phyloP scores from a whole-genome alignment of 2,113 vertebrate species.

The Nettapus auritus region DNA sequence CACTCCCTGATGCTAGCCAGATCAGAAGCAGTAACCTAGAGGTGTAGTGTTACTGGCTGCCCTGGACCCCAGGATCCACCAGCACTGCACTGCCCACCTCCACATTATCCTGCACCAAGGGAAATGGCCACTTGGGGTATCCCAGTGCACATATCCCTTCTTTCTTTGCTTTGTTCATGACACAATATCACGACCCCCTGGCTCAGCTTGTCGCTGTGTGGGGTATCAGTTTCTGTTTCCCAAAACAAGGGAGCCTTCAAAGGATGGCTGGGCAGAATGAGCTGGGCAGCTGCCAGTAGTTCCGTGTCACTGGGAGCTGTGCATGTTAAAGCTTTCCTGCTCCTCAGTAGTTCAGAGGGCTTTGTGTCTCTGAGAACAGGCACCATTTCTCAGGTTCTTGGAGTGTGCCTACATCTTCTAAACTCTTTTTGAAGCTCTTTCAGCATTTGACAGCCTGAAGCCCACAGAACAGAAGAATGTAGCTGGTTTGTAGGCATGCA shows the following conservation, averaged over 20 bases:
- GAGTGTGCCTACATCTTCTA: neutral
- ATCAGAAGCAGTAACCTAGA: neutral
- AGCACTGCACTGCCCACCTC: neutral
- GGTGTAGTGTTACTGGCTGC: neutral
- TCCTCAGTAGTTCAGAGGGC: constrained; percentile 35
- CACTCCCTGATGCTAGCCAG: neutral
- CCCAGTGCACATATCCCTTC: neutral
- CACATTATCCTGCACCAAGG: accelerated
- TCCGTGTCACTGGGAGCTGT: neutral
- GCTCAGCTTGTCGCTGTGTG: neutral
- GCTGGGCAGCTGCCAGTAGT: constrained; percentile 32
- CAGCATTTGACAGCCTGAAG: neutral
- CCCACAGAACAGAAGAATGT: neutral
- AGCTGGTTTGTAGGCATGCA: neutral
- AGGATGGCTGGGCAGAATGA: constrained; percentile 34
- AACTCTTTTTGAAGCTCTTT: constrained; percentile 30
- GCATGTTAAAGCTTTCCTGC: neutral
- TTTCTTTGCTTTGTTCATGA: neutral
- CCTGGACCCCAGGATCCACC: neutral
- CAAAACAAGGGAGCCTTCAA: neutral
- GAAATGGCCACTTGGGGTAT: too few species aligned
- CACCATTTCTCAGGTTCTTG: constrained; percentile 17
- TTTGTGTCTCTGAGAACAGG: constrained; percentile 8
- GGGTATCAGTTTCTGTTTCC: constrained; percentile 8
- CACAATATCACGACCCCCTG: accelerated